These are phyloP conservation scores for Aspidiotus destructor DNA, from an alignment of 2,888 invertebrate species.

Conservation along the genomic window DNA sequence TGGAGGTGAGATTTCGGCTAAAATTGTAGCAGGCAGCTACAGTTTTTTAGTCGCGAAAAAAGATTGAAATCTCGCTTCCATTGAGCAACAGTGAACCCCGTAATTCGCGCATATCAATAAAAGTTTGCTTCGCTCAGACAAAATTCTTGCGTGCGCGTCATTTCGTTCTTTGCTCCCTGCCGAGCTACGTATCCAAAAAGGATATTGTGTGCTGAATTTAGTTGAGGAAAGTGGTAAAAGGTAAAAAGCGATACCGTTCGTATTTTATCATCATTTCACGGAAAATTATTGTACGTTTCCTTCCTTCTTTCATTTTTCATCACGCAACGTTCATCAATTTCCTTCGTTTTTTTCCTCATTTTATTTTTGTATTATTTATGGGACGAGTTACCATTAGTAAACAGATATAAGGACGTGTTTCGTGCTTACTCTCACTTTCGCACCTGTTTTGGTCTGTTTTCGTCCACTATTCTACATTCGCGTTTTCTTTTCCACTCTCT, in stretches of 20 bases:
- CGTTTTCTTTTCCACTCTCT: not conserved
- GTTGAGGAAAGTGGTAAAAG: no score
- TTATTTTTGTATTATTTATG: no score
- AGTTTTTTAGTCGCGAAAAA: no score
- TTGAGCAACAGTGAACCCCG: not conserved
- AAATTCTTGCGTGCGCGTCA: slow-evolving; percentile 30
- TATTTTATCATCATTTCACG: not conserved
- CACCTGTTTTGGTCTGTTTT: not conserved
- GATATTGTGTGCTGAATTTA: not conserved
- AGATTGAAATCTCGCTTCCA: no score
- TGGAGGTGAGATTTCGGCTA: no score
- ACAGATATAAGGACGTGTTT: not conserved
- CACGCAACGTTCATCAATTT: slow-evolving; percentile 1
- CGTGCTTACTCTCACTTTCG: not conserved
- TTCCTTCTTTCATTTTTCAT: not conserved
- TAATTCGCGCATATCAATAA: slow-evolving; percentile 28
- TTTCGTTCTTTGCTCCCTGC: slow-evolving; percentile 1
- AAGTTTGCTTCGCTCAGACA: not conserved
- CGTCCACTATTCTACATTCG: not conserved
- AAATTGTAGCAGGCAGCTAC: no score
- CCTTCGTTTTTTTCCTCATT: no score
- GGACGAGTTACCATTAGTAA: not conserved
- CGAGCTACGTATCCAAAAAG: not conserved
- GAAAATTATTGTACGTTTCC: not conserved
- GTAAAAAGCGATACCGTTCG: not conserved